A percentile compares a stretch with the other conserved stretches of the same genome.
These are phyloP conservation scores for Euwallacea fornicatus DNA, from an alignment of 1,140 invertebrate species.

Conservation along the genomic window DNA sequence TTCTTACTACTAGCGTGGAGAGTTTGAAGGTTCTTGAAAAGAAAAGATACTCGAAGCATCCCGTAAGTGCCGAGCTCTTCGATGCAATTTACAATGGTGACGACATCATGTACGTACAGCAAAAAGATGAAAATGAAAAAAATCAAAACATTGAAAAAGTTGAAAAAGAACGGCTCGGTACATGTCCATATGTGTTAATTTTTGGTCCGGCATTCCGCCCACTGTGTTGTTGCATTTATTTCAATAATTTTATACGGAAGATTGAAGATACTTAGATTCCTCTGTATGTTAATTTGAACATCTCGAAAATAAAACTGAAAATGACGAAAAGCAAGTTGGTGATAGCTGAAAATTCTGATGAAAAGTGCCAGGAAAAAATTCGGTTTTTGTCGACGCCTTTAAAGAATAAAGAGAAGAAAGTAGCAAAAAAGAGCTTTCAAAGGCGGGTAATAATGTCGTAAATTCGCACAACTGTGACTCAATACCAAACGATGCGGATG, in stretches of 20 bases:
- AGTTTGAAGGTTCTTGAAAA: slow-evolving; percentile 14
- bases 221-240: no score
- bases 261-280: slow-evolving; percentile 14
- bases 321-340: slow-evolving; percentile 29
- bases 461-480: not conserved
- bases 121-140: no score
- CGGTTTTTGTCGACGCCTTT: no score
- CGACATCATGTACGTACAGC: no score
- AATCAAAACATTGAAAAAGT: no score
- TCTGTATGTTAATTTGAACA: slow-evolving; percentile 10
- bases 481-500: not conserved
- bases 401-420: no score
- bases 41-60: not conserved
- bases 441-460: no score
- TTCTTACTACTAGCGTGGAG: not conserved
- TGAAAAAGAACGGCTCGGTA: no score
- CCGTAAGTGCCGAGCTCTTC: slow-evolving; percentile 3
- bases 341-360: slow-evolving; percentile 28
- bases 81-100: slow-evolving; percentile 17
- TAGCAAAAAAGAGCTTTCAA: no score
- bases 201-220: no score
- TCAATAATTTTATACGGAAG: not conserved
- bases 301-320: slow-evolving; percentile 13
- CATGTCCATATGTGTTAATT: no score
- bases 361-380: slow-evolving; percentile 8